phyloP scores from a whole-genome alignment of 2,797 vertebrate genomes.

The Xenopus petersii region DNA sequence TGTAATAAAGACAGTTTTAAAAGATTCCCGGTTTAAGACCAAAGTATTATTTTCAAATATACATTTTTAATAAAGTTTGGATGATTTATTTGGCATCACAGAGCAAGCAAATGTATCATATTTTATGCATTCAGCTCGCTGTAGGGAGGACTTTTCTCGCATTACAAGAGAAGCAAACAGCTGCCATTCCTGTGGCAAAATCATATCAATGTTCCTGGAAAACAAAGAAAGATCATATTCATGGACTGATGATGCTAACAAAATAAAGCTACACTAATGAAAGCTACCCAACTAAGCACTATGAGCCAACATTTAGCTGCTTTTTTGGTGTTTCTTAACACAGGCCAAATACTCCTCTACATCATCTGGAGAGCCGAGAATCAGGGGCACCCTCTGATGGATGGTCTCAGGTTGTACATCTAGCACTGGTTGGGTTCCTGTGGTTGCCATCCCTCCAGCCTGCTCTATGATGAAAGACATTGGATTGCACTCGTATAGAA shows the following conservation, averaged over 20 bases:
- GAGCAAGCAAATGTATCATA: neutral
- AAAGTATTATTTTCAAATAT: no score
- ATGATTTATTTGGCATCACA: neutral
- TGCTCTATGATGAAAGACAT: slow-evolving; percentile 91
- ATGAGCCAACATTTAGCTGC: slow-evolving; percentile 52
- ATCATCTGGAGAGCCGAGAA: slow-evolving; percentile 86
- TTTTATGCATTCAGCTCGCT: neutral
- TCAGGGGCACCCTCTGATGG: slow-evolving; percentile 84
- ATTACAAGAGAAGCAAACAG: no score
- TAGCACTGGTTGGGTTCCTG: slow-evolving; percentile 76
- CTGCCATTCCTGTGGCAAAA: no score
- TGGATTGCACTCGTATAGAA: slow-evolving; percentile 92
- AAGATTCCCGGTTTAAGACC: no score
- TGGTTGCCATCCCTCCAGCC: slow-evolving; percentile 87
- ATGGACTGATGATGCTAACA: no score
- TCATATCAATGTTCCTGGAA: no score
- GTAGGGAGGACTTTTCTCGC: neutral
- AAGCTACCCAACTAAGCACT: no score
- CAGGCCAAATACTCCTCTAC: slow-evolving; percentile 85
- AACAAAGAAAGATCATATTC: no score
- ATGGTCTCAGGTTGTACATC: slow-evolving; percentile 84
- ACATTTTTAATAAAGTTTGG: neutral
- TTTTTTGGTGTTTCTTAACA: slow-evolving; percentile 78
- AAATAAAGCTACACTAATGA: no score
- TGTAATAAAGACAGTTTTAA: no score